Evolutionary conservation across 2,888 invertebrate species (phyloP), one percentile per base, ranked within the genome.

Genomic region (Antheraea yamamai): DNA sequence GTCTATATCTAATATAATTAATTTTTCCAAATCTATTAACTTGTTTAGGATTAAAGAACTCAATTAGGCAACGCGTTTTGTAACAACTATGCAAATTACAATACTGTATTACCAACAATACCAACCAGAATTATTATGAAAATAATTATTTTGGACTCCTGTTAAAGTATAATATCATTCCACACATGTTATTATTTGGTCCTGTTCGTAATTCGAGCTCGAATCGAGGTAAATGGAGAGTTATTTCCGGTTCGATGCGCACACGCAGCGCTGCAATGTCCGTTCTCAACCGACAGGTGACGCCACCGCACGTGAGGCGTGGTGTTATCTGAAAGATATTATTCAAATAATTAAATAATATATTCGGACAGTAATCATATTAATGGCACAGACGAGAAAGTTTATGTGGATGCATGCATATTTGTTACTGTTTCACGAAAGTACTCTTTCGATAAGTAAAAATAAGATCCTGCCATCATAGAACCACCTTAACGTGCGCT

Each of bases 291-390:
- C 84, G 87, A 83, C 80, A 87, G 89, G 84, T 88, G 88, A 84
- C 87, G 82, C 83, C 83, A 77, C 82, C 79, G 80, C 78, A 79
- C 81, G 79, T 81, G 78, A 87, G 88, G 92, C 92, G 89, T 88
- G 84, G 87, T 93, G 94, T 94, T 94, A 94, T 93, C 94, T 94
- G 94, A 75, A 92, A 76, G 51, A 66, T 66, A 66, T 66, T 30
- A 61, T 66, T 66, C 4, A 26, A 30, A 26, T 66, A 66, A 61
- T 61, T n/a, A 23, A n/a, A 61, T 20, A 20, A 23, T 23, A 61
- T 23, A 23, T 61, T 61, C n/a, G 0, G 23, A 61, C 0, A 61
- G 12, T 7, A 61, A 61, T 23, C 12, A 61, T 55, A 55, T 20
- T 47, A 47, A 12, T 7, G 12, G 1, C 1, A 47, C 47, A 47